Evolutionary conservation across 2,888 invertebrate genomes (phyloP), one percentile per base, ranked within the genome.

Genomic region (Drosophila birchii): DNA sequence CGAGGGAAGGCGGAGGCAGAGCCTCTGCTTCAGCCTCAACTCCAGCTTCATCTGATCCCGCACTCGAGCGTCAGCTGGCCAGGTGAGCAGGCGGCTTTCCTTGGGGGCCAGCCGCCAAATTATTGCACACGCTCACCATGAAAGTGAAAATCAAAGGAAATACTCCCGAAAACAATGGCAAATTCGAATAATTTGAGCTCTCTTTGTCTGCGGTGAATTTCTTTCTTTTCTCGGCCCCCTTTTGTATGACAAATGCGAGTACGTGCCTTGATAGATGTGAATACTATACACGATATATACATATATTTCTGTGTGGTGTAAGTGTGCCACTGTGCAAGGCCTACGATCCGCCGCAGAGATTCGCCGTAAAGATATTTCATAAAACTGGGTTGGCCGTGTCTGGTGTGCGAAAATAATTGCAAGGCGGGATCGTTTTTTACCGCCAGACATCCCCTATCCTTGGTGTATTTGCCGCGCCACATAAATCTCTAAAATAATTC

Each of bases 121-220:
- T 83, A 78, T 49, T 61, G 60, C 66, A 49, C 64, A 51, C 78
- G 64, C 87, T 81, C 87, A 81, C 84, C 75, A 83, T 67, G 41
- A 85, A 86, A 86, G 81, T 84, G 89, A 89, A 84, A 84, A 79
- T 84, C 78, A 74, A 76, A 78, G 70, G 87, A 71, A 87, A 87
- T 80, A 69, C 49, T 29, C 51, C 47, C 32, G 51, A 36, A 38
- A 80, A 86, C 90, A 86, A 86, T 83, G 88, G 90, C 80, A 88
- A 89, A 89, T 86, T 89, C 67, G 84, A 83, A 89, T 86, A 86
- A 86, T 86, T 89, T 78, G 60, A 80, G 57, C 45, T 73, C 76
- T 80, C 60, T 66, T 54, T 70, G 70, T 54, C 45, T 55, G 60
- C 38, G 29, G 20, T 14, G 38, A 36, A 53, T 66, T 64, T 57